phyloP scores from a whole-genome alignment of 2,797 vertebrate species.

The Valencia hispanica region DNA sequence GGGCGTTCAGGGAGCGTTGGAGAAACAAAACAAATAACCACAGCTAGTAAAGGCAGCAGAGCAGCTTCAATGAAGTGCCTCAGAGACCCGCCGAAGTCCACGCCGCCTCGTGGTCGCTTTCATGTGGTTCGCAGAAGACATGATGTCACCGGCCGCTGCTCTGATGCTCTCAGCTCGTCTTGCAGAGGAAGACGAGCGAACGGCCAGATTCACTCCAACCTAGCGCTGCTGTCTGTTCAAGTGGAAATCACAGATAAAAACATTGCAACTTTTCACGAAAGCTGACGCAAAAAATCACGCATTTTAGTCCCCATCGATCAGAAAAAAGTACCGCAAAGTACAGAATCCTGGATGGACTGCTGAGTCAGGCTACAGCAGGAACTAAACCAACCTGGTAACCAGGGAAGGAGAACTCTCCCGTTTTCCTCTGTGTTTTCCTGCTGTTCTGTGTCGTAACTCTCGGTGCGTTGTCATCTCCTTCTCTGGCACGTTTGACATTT shows the following conservation, averaged over 20 bases:
- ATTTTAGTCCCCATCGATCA: too few species aligned
- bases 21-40: conserved; percentile 50
- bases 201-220: conserved; percentile 42
- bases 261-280: too few species aligned
- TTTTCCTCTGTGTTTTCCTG: too few species aligned
- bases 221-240: too few species aligned
- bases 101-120: conserved; percentile 58
- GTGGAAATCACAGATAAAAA: too few species aligned
- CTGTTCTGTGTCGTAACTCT: background rate
- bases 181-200: conserved; percentile 12
- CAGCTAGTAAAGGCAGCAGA: conserved; percentile 50
- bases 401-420: too few species aligned
- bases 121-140: conserved; percentile 66
- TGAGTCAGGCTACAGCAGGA: too few species aligned
- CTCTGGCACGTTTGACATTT: conserved; percentile 69
- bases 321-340: too few species aligned
- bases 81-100: conserved; percentile 68
- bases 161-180: conserved; percentile 29
- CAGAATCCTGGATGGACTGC: too few species aligned
- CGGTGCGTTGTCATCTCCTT: conserved; percentile 34
- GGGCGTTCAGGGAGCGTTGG: background rate
- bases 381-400: too few species aligned
- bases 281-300: too few species aligned
- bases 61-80: conserved; percentile 63
- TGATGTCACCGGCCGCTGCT: conserved; percentile 68